Evolutionary conservation across 1,140 invertebrate species (phyloP).

Genomic region (Chymomyza costata): DNA sequence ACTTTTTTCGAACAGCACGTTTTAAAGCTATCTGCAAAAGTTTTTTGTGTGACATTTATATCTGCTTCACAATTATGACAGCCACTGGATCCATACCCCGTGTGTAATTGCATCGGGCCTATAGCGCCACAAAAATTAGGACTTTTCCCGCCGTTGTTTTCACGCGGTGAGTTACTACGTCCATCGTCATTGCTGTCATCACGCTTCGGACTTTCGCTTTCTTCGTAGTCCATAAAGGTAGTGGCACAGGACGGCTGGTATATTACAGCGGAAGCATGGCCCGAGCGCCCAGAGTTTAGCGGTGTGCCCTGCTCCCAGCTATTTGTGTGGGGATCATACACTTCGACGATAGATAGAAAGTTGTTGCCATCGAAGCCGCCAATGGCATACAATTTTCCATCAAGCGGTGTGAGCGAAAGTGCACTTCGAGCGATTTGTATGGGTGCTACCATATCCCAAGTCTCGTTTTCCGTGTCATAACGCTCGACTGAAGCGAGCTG

Average conservation of each 20-base stretch:
- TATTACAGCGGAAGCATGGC: constrained; percentile 91
- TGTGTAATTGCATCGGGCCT: constrained; percentile 57
- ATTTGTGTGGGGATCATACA: constrained; percentile 87
- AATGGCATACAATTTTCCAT: constrained; percentile 89
- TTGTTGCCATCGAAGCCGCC: constrained; percentile 90
- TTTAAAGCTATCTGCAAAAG: not conserved
- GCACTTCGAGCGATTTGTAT: constrained; percentile 86
- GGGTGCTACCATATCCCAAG: constrained; percentile 83
- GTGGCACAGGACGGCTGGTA: constrained; percentile 80
- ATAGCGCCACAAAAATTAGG: constrained; percentile 24
- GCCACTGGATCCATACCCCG: constrained; percentile 43
- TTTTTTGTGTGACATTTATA: not conserved
- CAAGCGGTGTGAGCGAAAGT: constrained; percentile 87
- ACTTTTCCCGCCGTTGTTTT: constrained; percentile 22
- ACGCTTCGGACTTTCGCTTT: constrained; percentile 29
- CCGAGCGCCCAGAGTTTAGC: constrained; percentile 90
- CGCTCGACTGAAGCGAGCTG: constrained; percentile 87
- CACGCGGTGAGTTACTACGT: constrained; percentile 2
- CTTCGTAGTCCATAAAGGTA: constrained; percentile 77
- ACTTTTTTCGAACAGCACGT: not conserved
- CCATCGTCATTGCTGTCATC: constrained; percentile 31
- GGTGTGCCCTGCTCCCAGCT: constrained; percentile 85
- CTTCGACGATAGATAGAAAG: constrained; percentile 89
- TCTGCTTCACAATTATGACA: constrained; percentile 59
- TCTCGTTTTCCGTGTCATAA: constrained; percentile 86